A percentile compares a stretch with the other conserved stretches of the same genome.
These are phyloP conservation scores for Emydura subglobosa DNA, from an alignment of 2,113 vertebrate genomes.

Conservation along the genomic window DNA sequence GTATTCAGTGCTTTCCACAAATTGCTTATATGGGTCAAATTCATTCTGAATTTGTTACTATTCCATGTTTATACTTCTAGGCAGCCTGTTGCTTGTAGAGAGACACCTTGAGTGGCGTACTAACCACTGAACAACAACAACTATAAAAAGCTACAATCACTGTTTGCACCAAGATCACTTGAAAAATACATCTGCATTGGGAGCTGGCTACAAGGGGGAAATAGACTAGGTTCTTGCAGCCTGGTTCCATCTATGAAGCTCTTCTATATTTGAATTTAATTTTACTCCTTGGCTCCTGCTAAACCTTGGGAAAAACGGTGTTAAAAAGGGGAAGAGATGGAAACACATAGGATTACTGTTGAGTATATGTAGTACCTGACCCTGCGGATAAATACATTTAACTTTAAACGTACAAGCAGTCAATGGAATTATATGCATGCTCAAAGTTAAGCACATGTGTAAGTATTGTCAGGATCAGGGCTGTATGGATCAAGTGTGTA, in stretches of 20 bases:
- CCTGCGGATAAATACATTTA: neutral
- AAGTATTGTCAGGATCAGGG: neutral
- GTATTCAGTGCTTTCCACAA: neutral
- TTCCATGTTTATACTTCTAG: neutral
- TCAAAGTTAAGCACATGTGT: neutral
- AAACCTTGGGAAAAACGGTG: neutral
- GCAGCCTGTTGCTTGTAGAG: neutral
- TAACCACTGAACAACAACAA: neutral
- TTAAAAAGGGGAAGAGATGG: no score
- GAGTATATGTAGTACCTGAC: no score
- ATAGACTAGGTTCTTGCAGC: neutral
- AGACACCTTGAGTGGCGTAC: neutral
- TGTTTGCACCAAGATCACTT: neutral
- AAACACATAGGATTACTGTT: no score
- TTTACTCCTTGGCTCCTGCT: neutral
- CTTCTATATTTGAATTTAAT: neutral
- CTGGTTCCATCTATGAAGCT: neutral
- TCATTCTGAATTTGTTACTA: neutral
- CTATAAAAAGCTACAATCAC: neutral
- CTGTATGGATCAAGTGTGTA: neutral
- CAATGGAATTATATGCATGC: neutral
- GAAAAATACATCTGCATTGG: no score
- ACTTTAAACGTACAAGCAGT: neutral
- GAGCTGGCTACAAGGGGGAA: no score
- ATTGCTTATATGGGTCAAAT: slow-evolving; percentile 8